phyloP scores from a whole-genome alignment of 2,113 vertebrate species.

The Dryoscopus gambensis region DNA sequence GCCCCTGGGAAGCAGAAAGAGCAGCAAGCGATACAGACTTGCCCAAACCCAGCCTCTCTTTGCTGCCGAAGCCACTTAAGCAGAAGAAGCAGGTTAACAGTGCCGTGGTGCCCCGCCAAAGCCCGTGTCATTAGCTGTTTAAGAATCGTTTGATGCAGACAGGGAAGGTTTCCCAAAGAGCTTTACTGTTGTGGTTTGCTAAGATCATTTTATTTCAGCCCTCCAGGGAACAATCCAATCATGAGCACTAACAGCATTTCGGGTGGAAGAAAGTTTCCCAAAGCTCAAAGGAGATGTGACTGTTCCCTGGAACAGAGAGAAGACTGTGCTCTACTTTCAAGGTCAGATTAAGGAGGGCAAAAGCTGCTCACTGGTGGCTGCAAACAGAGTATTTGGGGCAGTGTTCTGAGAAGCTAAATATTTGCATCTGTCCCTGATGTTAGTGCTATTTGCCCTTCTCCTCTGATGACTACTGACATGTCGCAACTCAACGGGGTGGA shows the following conservation, averaged over 20 bases:
- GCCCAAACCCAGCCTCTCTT: not conserved
- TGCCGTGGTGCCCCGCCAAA: constrained; percentile 28
- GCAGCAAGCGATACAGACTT: not conserved
- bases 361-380: not conserved
- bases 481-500: constrained; percentile 11
- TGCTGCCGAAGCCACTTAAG: not conserved
- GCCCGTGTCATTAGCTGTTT: constrained; percentile 44
- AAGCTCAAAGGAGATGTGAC: constrained; percentile 19
- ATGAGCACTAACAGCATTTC: not conserved
- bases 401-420: constrained; percentile 50
- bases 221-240: constrained; percentile 46
- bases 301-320: not conserved
- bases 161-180: constrained; percentile 50
- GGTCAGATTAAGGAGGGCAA: constrained; percentile 16
- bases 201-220: constrained; percentile 37
- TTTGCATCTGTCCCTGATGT: constrained; percentile 56
- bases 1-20: not conserved
- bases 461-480: not conserved
- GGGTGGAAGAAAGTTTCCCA: not conserved
- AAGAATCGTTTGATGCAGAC: constrained; percentile 58
- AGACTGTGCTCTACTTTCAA: not conserved
- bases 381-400: not conserved
- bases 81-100: constrained; percentile 51
- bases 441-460: constrained; percentile 25
- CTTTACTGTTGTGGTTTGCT: constrained; percentile 24